A percentile compares a stretch with the other conserved stretches of the same genome.
Conservation (phyloP, 1,140 invertebrate species). For the Drosophila orena region DNA sequence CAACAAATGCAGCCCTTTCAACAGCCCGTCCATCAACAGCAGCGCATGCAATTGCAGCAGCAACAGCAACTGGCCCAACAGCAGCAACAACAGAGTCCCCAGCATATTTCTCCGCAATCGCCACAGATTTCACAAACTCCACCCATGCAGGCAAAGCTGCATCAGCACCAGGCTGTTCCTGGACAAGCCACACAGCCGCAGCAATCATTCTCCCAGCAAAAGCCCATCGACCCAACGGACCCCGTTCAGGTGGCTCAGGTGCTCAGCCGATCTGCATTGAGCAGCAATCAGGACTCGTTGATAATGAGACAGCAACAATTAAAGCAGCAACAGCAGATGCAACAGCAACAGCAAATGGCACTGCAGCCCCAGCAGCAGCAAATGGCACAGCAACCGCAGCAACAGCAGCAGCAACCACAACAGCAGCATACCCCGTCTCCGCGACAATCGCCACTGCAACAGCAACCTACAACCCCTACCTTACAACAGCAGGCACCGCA, state of each 20-base stretch:
- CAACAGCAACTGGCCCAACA: slow-evolving; percentile 70
- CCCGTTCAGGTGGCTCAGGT: slow-evolving; percentile 81
- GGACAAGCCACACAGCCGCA: slow-evolving; percentile 52
- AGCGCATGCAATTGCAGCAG: slow-evolving; percentile 63
- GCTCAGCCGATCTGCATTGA: slow-evolving; percentile 71
- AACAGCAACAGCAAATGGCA: slow-evolving; percentile 55
- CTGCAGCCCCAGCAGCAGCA: slow-evolving; percentile 61
- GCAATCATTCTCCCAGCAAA: slow-evolving; percentile 63
- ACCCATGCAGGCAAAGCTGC: slow-evolving; percentile 62
- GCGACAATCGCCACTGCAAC: slow-evolving; percentile 54
- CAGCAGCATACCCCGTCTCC: slow-evolving; percentile 46
- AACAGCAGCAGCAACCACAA: slow-evolving; percentile 46
- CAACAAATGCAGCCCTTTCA: slow-evolving; percentile 65
- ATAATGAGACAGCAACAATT: slow-evolving; percentile 81
- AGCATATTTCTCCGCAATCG: slow-evolving; percentile 71
- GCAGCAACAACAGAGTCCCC: slow-evolving; percentile 69
- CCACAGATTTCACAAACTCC: slow-evolving; percentile 75
- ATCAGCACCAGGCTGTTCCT: slow-evolving; percentile 43
- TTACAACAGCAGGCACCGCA: slow-evolving; percentile 47
- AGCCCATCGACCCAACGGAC: slow-evolving; percentile 79
- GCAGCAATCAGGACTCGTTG: slow-evolving; percentile 78
- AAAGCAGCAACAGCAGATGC: slow-evolving; percentile 75
- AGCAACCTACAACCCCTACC: slow-evolving; percentile 42
- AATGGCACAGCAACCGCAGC: slow-evolving; percentile 25
- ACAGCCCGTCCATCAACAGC: slow-evolving; percentile 67